Evolutionary conservation across 2,113 vertebrate genomes (phyloP), one percentile per base, ranked within the genome.

Genomic region (Herpetotheres cachinnans): DNA sequence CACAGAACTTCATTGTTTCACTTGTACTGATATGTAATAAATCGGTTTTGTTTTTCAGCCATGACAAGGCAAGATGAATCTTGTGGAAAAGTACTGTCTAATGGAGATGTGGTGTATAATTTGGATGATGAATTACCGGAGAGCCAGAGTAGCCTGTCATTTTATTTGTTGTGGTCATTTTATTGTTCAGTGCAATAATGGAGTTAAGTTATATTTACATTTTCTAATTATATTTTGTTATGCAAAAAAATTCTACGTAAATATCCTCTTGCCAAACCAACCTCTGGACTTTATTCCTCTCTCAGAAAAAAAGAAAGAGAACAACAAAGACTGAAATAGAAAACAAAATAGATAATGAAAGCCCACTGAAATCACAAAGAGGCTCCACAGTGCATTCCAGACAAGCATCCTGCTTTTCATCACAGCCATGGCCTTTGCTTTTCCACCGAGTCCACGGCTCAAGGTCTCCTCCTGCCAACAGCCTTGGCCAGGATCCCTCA

Each of bases 371-470:
- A 87, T 90, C 54, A 73, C 44, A 13, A 40, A 83, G 70, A 84
- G 71, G 70, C 89, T 96, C 84, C 6, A 13, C 22, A 17, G 15
- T 26, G 49, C 49, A 58, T 85, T 67, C 91, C 82, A 94, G 93
- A 84, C 86, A 40, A 77, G 89, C 73, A 22, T 92, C 81, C 96
- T 97, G 97, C 91, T 87, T 95, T 96, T 95, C 81, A 90, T 96
- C 95, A 93, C 34, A 88, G 66, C 54, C 77, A 8, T 30, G 70
- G 83, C 65, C 49, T 36, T 78, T 0, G 0, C 36, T 80, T 49
- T 24, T 40, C 79, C 8, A 20, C 59, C 3, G 6, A 59, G n/a
- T 7, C 46, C 30, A 26, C 72, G 61, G 89, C 77, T 84, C 83
- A 38, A 16, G 83, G 34, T 34, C 89, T 96, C 34, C 49, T 93